Conservation (phyloP, 1,140 invertebrate species). For the Drosophila rufa region DNA sequence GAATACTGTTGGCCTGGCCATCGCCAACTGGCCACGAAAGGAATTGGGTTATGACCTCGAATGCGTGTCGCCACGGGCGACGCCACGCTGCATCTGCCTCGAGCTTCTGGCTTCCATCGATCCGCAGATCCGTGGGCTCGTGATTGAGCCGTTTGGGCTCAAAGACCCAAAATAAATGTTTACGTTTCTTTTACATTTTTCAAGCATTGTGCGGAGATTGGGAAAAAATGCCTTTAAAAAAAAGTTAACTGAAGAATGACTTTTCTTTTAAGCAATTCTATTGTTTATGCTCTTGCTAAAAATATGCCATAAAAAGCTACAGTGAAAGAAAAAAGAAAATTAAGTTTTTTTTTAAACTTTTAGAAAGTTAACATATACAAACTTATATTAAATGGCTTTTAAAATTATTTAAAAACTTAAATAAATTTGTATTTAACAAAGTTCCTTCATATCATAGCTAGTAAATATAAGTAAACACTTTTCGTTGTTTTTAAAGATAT, state of each 20-base stretch:
- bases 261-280: slow-evolving; percentile 11
- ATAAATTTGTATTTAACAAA: not conserved
- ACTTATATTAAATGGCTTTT: not conserved
- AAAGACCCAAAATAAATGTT: slow-evolving; percentile 2
- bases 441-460: not conserved
- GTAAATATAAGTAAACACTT: too few species aligned
- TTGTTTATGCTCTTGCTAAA: slow-evolving; percentile 9
- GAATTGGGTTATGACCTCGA: slow-evolving; percentile 84
- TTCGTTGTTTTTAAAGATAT: too few species aligned
- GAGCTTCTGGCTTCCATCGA: slow-evolving; percentile 4
- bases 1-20: slow-evolving; percentile 65
- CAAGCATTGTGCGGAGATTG: not conserved
- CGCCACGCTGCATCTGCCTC: slow-evolving; percentile 18
- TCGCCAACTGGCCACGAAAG: slow-evolving; percentile 60
- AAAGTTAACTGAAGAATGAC: not conserved
- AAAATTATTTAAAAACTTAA: not conserved
- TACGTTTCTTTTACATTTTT: slow-evolving; percentile 21
- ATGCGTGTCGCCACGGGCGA: slow-evolving; percentile 75
- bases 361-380: too few species aligned
- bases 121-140: slow-evolving; percentile 30
- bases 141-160: slow-evolving; percentile 67
- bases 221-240: slow-evolving; percentile 5
- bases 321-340: not conserved
- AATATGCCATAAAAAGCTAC: not conserved
- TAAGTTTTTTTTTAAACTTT: not conserved